phyloP scores from a whole-genome alignment of 2,888 invertebrate species.

The Celastrina argiolus region DNA sequence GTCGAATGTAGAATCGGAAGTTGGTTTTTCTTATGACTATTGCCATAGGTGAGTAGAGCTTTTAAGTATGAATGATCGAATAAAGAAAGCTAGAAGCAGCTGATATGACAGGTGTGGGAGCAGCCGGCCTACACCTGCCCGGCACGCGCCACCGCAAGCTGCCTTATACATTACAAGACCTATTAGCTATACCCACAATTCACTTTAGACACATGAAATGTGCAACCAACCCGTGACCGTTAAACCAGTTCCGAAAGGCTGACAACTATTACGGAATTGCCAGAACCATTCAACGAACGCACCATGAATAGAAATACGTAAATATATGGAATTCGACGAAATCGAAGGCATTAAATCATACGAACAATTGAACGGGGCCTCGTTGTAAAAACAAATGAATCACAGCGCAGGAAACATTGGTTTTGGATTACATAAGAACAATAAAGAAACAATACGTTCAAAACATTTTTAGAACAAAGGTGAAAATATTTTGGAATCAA shows the following conservation, averaged over 20 bases:
- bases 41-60: background rate
- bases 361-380: conserved; percentile 36
- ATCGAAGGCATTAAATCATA: conserved; percentile 47
- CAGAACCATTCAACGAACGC: conserved; percentile 29
- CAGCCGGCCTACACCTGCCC: conserved; percentile 70
- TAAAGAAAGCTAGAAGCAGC: conserved; percentile 64
- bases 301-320: conserved; percentile 30
- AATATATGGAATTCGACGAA: conserved; percentile 30
- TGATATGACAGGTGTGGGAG: conserved; percentile 73
- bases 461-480: background rate
- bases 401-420: background rate
- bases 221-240: background rate
- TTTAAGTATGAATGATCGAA: conserved; percentile 37
- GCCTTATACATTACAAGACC: conserved; percentile 52
- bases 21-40: background rate
- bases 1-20: background rate
- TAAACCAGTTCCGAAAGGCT: conserved; percentile 39
- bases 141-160: conserved; percentile 70
- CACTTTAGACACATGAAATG: conserved; percentile 26
- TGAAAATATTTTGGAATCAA: background rate
- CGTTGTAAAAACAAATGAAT: conserved; percentile 14
- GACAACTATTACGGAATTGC: conserved; percentile 30
- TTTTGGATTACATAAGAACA: conserved; percentile 9
- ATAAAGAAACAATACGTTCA: background rate
- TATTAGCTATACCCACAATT: conserved; percentile 49